Evolutionary conservation across 2,113 vertebrate species (phyloP).

Genomic region (Glaucomys volans): DNA sequence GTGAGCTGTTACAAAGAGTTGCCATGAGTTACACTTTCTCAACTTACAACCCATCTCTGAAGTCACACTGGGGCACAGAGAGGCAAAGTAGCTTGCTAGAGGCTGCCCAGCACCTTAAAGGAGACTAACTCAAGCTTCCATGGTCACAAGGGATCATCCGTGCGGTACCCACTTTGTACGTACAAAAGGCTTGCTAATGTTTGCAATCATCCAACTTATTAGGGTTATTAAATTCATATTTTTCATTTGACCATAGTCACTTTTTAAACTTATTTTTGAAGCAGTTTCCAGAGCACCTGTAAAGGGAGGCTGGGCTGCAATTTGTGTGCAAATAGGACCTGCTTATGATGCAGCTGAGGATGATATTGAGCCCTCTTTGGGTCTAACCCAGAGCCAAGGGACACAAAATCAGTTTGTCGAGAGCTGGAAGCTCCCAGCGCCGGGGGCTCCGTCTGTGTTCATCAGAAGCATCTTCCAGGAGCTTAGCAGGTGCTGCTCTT

Average conservation of each 20-base stretch:
- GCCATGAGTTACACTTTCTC: too few species aligned
- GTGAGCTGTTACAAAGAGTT: not conserved
- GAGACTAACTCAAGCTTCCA: not conserved
- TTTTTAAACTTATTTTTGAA: not conserved
- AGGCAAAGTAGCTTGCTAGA: accelerated
- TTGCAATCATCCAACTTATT: not conserved
- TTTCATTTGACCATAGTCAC: not conserved
- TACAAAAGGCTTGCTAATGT: not conserved
- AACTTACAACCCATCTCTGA: not conserved
- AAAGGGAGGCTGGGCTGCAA: not conserved
- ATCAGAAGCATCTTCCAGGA: not conserved
- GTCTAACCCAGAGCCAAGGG: not conserved
- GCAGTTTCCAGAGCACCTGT: not conserved
- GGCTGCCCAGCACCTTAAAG: not conserved
- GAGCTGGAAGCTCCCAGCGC: too few species aligned
- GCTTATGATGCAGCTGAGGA: not conserved
- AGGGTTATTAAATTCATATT: not conserved
- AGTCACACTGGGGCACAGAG: not conserved
- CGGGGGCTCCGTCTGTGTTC: not conserved
- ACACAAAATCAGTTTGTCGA: not conserved
- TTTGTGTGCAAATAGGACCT: not conserved
- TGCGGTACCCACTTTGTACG: accelerated
- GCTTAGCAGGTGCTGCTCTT: not conserved
- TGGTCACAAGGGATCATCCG: not conserved
- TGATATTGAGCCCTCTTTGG: not conserved